These are phyloP conservation scores for Myotis brandtii DNA, from an alignment of 2,113 vertebrate genomes.

Conservation along the genomic window DNA sequence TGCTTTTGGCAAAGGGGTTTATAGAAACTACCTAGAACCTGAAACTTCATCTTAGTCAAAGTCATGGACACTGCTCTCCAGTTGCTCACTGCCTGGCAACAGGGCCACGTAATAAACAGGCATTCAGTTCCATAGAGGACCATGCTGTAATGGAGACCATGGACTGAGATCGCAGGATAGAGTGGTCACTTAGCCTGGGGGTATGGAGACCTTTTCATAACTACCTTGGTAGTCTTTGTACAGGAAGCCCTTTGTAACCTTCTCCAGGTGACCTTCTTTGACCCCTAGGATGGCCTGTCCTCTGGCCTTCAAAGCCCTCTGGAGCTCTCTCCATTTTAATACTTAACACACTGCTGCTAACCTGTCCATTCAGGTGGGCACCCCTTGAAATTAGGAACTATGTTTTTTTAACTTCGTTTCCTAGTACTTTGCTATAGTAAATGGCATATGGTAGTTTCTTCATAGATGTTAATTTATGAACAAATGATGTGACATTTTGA, in stretches of 20 bases:
- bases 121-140: neutral
- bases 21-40: too few species aligned
- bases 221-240: neutral
- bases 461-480: neutral
- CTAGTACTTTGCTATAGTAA: neutral
- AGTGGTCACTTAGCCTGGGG: neutral
- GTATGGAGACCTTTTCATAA: neutral
- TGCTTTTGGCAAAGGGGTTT: neutral
- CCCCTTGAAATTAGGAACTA: neutral
- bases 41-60: neutral
- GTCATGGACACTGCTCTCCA: neutral
- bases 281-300: neutral
- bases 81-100: neutral
- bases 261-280: neutral
- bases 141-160: neutral
- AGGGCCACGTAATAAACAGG: neutral
- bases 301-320: neutral
- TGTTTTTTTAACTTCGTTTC: neutral
- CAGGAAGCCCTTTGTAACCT: neutral
- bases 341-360: neutral
- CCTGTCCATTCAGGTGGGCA: neutral
- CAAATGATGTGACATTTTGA: constrained; percentile 40
- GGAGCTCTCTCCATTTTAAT: neutral
- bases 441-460: neutral
- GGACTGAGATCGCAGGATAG: neutral